phyloP scores from a whole-genome alignment of 2,797 vertebrate species.

The Pteronotus mesoamericanus region DNA sequence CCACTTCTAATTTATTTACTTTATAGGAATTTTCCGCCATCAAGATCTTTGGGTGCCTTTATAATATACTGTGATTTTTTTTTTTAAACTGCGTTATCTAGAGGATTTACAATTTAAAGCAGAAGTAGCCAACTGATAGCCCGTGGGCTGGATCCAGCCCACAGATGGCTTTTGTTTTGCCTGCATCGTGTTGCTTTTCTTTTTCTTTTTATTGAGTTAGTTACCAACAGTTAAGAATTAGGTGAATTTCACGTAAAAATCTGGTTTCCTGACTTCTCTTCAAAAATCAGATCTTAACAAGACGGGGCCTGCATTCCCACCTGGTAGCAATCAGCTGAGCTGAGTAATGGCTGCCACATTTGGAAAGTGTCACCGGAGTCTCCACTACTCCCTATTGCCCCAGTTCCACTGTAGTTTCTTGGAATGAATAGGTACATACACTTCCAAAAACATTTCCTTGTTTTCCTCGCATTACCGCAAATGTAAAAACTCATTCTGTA shows the following conservation, averaged over 20 bases:
- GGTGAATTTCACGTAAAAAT: conserved; percentile 28
- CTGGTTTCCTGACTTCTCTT: neutral
- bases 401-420: conserved; percentile 9
- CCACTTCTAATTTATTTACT: neutral
- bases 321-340: neutral
- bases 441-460: neutral
- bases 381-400: neutral
- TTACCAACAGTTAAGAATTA: neutral
- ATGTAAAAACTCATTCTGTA: neutral
- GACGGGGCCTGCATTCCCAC: neutral
- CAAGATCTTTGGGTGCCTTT: neutral
- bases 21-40: conserved; percentile 25
- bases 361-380: neutral
- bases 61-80: neutral
- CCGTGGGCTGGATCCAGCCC: neutral
- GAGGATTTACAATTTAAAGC: neutral
- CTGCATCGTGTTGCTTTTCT: neutral
- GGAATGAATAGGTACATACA: neutral
- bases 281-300: conserved; percentile 9
- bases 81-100: neutral
- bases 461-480: conserved; percentile 10
- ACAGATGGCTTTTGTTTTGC: neutral
- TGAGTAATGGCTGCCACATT: neutral
- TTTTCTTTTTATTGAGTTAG: neutral
- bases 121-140: neutral